These are phyloP conservation scores for Poecilia velifera DNA, from an alignment of 2,797 vertebrate genomes.

Conservation along the genomic window DNA sequence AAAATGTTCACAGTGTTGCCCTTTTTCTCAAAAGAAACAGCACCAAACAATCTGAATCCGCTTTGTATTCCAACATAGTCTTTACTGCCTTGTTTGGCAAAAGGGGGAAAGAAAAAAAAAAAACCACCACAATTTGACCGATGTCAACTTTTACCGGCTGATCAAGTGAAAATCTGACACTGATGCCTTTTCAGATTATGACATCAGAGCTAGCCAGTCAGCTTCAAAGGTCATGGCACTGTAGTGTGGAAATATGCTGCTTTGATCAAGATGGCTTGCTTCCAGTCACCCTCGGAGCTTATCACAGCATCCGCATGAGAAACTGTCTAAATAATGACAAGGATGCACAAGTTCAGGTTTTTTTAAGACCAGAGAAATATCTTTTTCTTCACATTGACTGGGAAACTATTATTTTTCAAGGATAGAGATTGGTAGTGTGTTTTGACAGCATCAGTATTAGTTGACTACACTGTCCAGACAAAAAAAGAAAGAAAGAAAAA, in stretches of 20 bases:
- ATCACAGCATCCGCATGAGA: slow-evolving; percentile 15
- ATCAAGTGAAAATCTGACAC: slow-evolving; percentile 11
- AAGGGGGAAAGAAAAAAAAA: slow-evolving; percentile 8
- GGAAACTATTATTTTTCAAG: neutral
- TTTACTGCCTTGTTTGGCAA: slow-evolving; percentile 2
- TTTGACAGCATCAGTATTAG: neutral
- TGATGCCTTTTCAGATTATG: slow-evolving; percentile 13
- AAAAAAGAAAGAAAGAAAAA: neutral
- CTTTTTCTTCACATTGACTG: neutral
- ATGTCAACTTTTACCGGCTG: neutral
- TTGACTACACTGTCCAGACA: neutral
- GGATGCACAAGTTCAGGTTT: neutral
- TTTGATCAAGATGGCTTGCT: slow-evolving; percentile 23
- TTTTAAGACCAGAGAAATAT: neutral
- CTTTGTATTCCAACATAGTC: neutral
- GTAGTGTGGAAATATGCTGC: neutral
- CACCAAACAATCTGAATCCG: slow-evolving; percentile 22
- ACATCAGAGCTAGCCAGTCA: neutral
- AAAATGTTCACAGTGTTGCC: neutral
- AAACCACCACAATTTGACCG: neutral
- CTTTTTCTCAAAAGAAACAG: neutral
- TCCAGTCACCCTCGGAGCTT: neutral
- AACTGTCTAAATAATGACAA: slow-evolving; percentile 12
- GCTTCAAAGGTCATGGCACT: slow-evolving; percentile 7
- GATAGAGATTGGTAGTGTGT: neutral